Base-by-base conservation (phyloP, 2,888 invertebrate species). In the Agrotis ipsilon region DNA sequence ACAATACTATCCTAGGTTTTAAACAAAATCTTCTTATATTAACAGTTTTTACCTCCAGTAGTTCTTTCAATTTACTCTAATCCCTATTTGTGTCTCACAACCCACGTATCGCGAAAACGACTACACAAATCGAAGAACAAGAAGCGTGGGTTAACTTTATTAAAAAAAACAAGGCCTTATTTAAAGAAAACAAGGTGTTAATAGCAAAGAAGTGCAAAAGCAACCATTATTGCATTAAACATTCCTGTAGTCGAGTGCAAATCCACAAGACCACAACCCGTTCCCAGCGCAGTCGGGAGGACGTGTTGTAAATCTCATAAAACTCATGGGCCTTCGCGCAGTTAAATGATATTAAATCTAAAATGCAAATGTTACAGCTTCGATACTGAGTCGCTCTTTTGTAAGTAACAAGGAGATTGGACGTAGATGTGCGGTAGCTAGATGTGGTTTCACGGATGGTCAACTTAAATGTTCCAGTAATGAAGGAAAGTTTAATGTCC, bases 331-430 rank as follows among this genome's bases (percentile, higher is more conserved):
- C 74, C 71, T 66, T 70, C 60, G 66, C 74, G 60, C 73, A 83
- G 82, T 87, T 86, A 85, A 89, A 86, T 78, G 84, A 83, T 84
- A 87, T 90, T 88, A 89, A 88, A 91, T 91, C 86, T 91, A 86
- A 91, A 90, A 91, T 91, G 88, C 90, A 89, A 90, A 91, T 89
- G 84, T 81, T 74, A 86, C 86, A 78, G 80, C 85, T 84, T 82
- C 87, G 80, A 86, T 87, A 84, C 85, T 83, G 75, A 75, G 68
- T 85, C 84, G 86, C 83, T 84, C 87, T 82, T 87, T 84, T 83
- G 76, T 81, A 75, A 81, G 78, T 70, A 78, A 77, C 78, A 54
- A 64, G 68, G 72, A 73, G 68, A 68, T 79, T 62, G 71, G 57
- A 51, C 32, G 6, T 1, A 57, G 83, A 82, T 48, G 46, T 65